Percentiles rank a stretch among this genome's conserved stretches.
Conservation (phyloP, 2,888 invertebrate species). For the Phortica okadai region DNA sequence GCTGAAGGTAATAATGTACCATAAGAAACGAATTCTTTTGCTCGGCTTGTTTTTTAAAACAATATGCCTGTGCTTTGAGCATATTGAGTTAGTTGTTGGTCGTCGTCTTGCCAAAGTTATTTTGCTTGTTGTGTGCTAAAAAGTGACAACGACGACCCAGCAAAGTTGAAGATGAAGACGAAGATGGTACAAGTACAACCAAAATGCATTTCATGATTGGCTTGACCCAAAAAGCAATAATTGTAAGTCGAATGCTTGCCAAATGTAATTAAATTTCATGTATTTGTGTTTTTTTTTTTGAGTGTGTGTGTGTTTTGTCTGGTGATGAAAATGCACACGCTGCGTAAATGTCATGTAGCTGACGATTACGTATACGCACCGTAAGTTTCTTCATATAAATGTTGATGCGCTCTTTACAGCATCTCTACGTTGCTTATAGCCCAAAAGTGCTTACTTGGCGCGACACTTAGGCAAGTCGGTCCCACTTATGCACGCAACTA, state of each 20-base stretch:
- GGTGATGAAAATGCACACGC: no score
- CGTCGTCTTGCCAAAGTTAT: background rate
- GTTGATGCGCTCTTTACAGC: background rate
- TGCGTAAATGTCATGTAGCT: no score
- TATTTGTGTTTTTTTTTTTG: background rate
- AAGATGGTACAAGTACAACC: background rate
- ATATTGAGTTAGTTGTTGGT: background rate
- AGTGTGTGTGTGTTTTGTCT: no score
- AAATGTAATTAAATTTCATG: conserved; percentile 7
- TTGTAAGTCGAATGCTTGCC: background rate
- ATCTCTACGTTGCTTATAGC: background rate
- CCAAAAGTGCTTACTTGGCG: background rate
- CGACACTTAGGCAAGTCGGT: background rate
- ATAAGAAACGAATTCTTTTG: background rate
- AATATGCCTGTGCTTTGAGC: background rate
- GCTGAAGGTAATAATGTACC: no score
- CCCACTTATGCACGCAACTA: conserved; percentile 49
- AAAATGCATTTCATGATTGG: conserved; percentile 11
- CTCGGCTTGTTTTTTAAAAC: background rate
- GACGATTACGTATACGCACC: no score
- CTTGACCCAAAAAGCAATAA: background rate
- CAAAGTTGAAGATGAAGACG: background rate
- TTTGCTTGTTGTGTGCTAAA: background rate
- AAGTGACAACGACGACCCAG: background rate
- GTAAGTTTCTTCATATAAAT: no score